Base-by-base conservation (phyloP, 2,113 vertebrate genomes). In the Butastur rufipennis region DNA sequence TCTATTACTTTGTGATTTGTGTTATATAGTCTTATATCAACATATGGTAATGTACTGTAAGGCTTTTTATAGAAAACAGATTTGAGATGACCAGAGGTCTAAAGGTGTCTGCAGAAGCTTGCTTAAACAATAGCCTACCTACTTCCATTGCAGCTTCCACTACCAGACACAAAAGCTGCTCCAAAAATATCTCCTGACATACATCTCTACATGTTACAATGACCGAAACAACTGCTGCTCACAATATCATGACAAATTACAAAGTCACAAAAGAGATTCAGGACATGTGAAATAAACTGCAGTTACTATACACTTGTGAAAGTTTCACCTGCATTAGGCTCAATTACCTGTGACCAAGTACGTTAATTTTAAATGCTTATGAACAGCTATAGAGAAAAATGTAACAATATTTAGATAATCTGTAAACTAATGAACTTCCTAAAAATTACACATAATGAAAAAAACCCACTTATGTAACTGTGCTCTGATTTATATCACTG, bases 401-500 rank as follows among this genome's bases (percentile, higher is more conserved):
- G 55, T 55, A 93, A 48, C n/a, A 68, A 70, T n/a, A 91, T 74
- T 86, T 56, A 93, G 31, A 90, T 53, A 75, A 74, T 71, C 61
- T 84, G 26, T 62, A 79, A 92, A n/a, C 18, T 52, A 78, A 25
- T 65, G 45, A 58, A 71, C 29, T 34, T 67, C 34, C 25, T 73
- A 70, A 88, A 93, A 77, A 45, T 50, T 47, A 83, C 10, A 81
- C 29, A 42, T 42, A 71, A 78, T 38, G 11, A 62, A 86, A 80
- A 91, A 53, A 59, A 2, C 0, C 2, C 2, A 16, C 3, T 34
- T 31, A 34, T 15, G 7, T 55, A 71, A 74, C n/a, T 20, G 16
- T 42, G 19, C 27, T 73, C 11, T 53, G n/a, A 86, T 61, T 91
- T 62, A 23, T 77, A 94, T 23, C 48, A 59, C 40, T 66, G 56